A percentile compares a stretch with the other conserved stretches of the same genome.
Evolutionary conservation across 2,888 invertebrate genomes (phyloP).

Genomic region (Plebejus argus): DNA sequence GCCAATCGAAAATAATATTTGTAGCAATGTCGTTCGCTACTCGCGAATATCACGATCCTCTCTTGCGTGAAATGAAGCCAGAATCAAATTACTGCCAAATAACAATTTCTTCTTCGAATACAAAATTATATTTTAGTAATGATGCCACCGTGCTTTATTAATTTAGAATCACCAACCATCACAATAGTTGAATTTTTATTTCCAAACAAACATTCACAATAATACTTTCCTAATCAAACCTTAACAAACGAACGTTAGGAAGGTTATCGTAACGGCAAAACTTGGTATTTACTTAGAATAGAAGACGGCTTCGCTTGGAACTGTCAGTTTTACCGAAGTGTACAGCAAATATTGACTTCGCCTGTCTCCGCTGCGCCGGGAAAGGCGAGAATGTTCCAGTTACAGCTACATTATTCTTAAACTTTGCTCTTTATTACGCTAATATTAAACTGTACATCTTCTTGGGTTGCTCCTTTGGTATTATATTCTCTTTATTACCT

Average conservation of each 20-base stretch:
- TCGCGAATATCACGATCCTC: background rate
- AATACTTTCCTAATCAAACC: background rate
- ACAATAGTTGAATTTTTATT: background rate
- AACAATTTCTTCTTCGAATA: background rate
- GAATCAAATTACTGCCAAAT: background rate
- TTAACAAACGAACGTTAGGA: background rate
- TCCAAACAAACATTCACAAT: background rate
- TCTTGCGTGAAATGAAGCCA: constrained; percentile 22
- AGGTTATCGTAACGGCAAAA: background rate
- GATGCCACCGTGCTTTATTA: background rate
- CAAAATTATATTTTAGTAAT: no score
- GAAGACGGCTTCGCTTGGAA: constrained; percentile 7
- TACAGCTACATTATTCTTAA: constrained; percentile 11
- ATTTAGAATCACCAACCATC: background rate
- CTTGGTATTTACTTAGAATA: background rate
- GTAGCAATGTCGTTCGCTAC: no score
- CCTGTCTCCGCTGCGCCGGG: background rate
- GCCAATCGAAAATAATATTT: background rate
- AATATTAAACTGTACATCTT: background rate
- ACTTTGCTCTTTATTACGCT: background rate
- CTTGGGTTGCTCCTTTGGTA: background rate
- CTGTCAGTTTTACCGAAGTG: constrained; percentile 6
- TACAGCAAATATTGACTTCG: constrained; percentile 20
- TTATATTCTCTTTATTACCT: background rate
- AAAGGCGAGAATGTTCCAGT: background rate